Conservation (phyloP, 2,888 invertebrate genomes). For the Octodonta nipae region DNA sequence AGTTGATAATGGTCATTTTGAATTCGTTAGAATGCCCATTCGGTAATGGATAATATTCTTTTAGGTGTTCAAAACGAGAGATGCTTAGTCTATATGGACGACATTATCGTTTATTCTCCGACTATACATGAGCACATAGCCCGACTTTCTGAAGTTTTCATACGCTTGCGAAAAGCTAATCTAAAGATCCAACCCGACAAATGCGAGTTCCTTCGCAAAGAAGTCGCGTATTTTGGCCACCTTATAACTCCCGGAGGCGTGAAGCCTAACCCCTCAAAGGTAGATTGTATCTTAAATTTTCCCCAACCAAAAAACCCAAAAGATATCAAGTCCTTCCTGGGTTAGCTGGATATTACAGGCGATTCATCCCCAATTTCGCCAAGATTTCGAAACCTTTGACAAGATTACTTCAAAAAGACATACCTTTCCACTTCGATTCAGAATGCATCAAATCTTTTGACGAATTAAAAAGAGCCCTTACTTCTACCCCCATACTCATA, state of each 20-base stretch:
- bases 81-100: too few relatives aligned
- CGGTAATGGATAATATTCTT: too few relatives aligned
- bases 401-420: background rate
- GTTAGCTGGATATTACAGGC: background rate
- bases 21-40: too few relatives aligned
- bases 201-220: background rate
- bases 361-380: background rate
- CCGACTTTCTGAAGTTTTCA: too few relatives aligned
- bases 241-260: background rate
- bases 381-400: background rate
- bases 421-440: background rate
- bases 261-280: background rate
- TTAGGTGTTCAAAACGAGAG: too few relatives aligned
- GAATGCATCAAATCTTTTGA: too few relatives aligned
- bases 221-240: slow-evolving; percentile 1
- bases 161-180: too few relatives aligned
- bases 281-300: background rate
- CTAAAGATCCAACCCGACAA: slow-evolving; percentile 1
- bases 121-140: too few relatives aligned
- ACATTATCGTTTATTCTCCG: too few relatives aligned
- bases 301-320: background rate
- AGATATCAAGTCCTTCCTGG: background rate
- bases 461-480: background rate
- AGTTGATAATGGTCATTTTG: too few relatives aligned
- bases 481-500: background rate